Conservation (phyloP, 2,113 vertebrate species). For the Polyodon spathula region DNA sequence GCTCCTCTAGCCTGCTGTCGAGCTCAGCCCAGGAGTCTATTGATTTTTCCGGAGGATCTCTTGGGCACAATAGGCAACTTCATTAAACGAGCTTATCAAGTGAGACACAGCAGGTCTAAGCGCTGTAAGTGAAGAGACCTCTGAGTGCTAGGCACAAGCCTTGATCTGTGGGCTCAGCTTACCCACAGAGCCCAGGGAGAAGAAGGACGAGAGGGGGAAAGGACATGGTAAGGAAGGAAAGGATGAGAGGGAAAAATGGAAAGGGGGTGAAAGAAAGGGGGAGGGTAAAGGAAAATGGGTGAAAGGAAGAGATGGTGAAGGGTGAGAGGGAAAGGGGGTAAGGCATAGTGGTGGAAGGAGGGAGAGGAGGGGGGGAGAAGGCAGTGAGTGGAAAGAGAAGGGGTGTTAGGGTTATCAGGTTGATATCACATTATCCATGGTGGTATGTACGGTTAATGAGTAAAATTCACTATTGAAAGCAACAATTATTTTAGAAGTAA, state of each 20-base stretch:
- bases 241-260: neutral
- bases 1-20: no score
- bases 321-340: neutral
- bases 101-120: constrained; percentile 19
- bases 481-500: no score
- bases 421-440: no score
- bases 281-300: neutral
- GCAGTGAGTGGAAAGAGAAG: no score
- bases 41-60: constrained; percentile 7
- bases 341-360: no score
- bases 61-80: constrained; percentile 19
- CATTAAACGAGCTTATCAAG: constrained; percentile 30
- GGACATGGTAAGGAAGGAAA: neutral
- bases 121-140: constrained; percentile 6
- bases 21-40: constrained; percentile 19
- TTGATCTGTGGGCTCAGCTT: no score
- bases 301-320: neutral
- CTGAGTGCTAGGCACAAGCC: no score
- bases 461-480: no score
- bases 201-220: neutral
- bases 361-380: no score
- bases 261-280: neutral
- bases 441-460: no score
- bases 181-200: no score
- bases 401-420: no score